Evolutionary conservation across 2,113 vertebrate species (phyloP), one percentile per base, ranked within the genome.

Genomic region (Antechinus flavipes): DNA sequence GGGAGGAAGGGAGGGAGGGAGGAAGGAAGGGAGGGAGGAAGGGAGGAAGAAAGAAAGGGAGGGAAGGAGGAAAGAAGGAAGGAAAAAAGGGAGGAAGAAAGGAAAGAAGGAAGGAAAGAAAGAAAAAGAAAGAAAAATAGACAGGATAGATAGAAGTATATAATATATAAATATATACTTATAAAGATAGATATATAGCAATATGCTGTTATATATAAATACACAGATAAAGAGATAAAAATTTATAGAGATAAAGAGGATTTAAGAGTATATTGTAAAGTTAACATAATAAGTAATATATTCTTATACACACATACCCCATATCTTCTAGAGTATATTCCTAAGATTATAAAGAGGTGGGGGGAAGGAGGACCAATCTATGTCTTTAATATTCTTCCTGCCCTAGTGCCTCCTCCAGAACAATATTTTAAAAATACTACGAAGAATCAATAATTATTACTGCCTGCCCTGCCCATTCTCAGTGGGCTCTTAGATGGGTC

Each of bases 261-360:
- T n/a, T 7, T 11, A 27, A 55, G 54, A 91, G 90, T 24, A 54
- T 58, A 61, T 97, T 91, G 89, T n/a, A 94, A 68, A 93, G 84
- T 26, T 54, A 95, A 50, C 61, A 97, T 58, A 50, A 53, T 58
- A 47, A 54, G n/a, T 56, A 19, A n/a, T 76, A 55, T 35, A 68
- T 35, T 68, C 3, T 55, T 55, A 55, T 14, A 55, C 22, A 24
- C 54, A 76, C 35, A 27, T 26, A 12, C 3, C 9, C 35, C 4
- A 19, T 76, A 4, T 76, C 14, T 76, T n/a, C 61, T 30, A 76
- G 61, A 76, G 4, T 76, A 76, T n/a, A 76, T 14, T 76, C 61
- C 61, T 76, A 76, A 68, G 30, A 35, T 12, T 68, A 16, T n/a
- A n/a, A n/a, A 14, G 12, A 76, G 35, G 3, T 35, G 61, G 12